Evolutionary conservation across 2,888 invertebrate genomes (phyloP).

Genomic region (Allolobophora icterica): DNA sequence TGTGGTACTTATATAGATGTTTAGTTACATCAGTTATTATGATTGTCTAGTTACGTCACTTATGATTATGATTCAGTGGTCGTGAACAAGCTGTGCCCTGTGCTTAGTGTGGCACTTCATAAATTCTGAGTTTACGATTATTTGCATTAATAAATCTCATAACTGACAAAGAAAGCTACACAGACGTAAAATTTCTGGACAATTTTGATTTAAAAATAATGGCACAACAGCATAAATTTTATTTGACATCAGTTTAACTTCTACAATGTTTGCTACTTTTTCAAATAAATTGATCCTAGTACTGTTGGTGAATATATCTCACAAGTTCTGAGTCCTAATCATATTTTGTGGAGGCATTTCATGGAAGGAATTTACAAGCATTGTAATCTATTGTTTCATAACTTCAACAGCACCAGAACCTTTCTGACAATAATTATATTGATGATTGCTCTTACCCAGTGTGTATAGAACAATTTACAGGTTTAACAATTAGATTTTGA

Average conservation of each 20-base stretch:
- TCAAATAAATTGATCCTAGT: no score
- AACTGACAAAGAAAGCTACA: not conserved
- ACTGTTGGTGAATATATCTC: no score
- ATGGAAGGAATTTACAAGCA: not conserved
- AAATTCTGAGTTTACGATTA: not conserved
- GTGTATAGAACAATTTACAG: not conserved
- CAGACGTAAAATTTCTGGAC: not conserved
- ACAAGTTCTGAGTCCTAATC: not conserved
- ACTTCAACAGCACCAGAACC: not conserved
- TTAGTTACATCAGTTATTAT: no score
- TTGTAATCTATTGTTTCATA: not conserved
- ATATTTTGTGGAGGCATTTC: not conserved
- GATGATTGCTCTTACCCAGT: not conserved
- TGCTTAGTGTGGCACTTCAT: no score
- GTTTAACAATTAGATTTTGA: not conserved
- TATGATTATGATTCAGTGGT: no score
- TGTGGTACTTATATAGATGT: no score
- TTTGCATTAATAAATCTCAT: not conserved
- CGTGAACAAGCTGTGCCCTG: no score
- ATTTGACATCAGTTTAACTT: not conserved
- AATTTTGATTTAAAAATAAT: not conserved
- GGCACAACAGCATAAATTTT: not conserved
- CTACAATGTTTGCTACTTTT: not conserved
- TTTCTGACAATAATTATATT: not conserved
- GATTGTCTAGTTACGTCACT: no score